Evolutionary conservation across 2,888 invertebrate species (phyloP).

Genomic region (Luffia ferchaultella): DNA sequence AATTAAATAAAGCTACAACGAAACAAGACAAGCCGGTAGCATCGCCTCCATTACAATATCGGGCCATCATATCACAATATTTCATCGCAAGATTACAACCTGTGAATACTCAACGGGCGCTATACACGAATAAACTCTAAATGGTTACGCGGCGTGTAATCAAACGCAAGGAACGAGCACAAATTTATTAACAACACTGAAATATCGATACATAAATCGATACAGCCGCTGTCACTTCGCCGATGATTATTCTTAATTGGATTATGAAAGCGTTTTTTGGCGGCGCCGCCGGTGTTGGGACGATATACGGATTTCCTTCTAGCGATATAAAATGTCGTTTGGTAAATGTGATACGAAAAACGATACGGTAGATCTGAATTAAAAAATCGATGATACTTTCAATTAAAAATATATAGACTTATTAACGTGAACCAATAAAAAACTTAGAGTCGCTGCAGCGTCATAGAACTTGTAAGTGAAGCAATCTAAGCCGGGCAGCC

Average conservation of each 20-base stretch:
- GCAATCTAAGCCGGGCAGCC: too few relatives aligned
- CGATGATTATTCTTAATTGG: constrained; percentile 67
- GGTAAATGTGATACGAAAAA: too few relatives aligned
- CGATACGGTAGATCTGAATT: too few relatives aligned
- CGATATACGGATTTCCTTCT: too few relatives aligned
- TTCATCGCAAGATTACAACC: constrained; percentile 39
- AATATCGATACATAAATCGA: constrained; percentile 65
- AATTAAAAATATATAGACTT: too few relatives aligned
- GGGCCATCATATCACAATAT: constrained; percentile 18
- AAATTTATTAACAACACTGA: constrained; percentile 64
- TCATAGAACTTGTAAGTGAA: too few relatives aligned
- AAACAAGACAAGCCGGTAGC: background rate
- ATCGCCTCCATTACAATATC: background rate
- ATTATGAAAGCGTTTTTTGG: constrained; percentile 57
- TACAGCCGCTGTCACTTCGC: constrained; percentile 60
- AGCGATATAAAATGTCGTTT: too few relatives aligned
- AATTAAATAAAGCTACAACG: background rate
- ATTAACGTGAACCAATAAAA: too few relatives aligned
- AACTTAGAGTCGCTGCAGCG: too few relatives aligned
- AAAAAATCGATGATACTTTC: too few relatives aligned
- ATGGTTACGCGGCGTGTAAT: constrained; percentile 19
- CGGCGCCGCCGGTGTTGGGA: background rate
- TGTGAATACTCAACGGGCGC: constrained; percentile 37
- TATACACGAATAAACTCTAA: constrained; percentile 44
- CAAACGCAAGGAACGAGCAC: constrained; percentile 49